These are phyloP conservation scores for Felis catus DNA, from an alignment of 2,113 vertebrate genomes.

Conservation along the genomic window DNA sequence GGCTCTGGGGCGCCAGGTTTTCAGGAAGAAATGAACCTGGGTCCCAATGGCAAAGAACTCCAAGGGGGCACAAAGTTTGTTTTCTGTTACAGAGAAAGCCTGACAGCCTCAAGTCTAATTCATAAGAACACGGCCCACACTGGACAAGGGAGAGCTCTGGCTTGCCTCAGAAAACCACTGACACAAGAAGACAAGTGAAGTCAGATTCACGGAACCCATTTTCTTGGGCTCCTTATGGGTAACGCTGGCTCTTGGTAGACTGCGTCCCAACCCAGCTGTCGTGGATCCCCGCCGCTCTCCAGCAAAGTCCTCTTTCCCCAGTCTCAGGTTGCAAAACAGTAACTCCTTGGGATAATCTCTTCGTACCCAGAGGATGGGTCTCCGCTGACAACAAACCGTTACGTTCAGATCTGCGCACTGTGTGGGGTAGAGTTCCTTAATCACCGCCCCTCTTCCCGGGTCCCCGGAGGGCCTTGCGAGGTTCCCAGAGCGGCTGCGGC, in stretches of 20 bases:
- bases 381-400: not conserved
- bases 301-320: not conserved
- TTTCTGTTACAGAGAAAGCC: not conserved
- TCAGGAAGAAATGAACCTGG: not conserved
- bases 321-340: not conserved
- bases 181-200: not conserved
- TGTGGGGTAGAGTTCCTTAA: not conserved
- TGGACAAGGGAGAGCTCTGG: not conserved
- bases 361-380: not conserved
- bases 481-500: not conserved
- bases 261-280: not conserved
- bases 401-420: not conserved
- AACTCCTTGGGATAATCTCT: not conserved
- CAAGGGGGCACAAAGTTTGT: not conserved
- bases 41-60: not conserved
- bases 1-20: slow-evolving; percentile 35
- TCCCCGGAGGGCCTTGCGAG: not conserved
- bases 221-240: not conserved
- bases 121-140: not conserved
- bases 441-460: not conserved
- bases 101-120: not conserved
- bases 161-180: not conserved
- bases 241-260: too few relatives aligned
- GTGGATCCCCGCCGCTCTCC: not conserved
- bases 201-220: not conserved